These are phyloP conservation scores for Peromyscus maniculatus DNA, from an alignment of 2,113 vertebrate species.

Conservation along the genomic window DNA sequence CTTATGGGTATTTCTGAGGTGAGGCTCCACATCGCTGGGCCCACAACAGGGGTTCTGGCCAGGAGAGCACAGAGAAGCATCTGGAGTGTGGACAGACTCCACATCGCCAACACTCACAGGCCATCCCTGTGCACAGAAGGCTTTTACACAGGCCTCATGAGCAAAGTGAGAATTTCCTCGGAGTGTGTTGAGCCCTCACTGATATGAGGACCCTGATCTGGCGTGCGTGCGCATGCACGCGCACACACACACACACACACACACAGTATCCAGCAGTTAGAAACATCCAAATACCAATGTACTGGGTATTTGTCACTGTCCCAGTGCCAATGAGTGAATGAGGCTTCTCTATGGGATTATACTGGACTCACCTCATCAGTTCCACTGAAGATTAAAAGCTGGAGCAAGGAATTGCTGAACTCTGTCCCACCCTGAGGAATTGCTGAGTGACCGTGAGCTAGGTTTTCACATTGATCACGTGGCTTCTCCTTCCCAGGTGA, in stretches of 20 bases:
- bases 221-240: too few species aligned
- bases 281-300: not conserved
- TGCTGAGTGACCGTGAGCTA: rapidly evolving
- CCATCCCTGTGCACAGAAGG: too few species aligned
- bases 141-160: not conserved
- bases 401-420: not conserved
- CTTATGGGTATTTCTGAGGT: not conserved
- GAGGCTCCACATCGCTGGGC: not conserved
- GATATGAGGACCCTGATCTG: not conserved
- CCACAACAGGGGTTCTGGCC: not conserved
- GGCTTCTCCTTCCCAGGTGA: not conserved
- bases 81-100: rapidly evolving
- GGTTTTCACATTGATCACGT: rapidly evolving
- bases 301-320: not conserved
- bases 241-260: rapidly evolving
- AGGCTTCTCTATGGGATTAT: not conserved
- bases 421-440: not conserved
- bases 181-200: rapidly evolving
- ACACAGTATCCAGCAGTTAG: not conserved
- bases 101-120: rapidly evolving
- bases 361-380: rapidly evolving
- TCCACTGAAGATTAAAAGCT: not conserved
- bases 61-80: not conserved
- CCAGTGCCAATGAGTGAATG: not conserved
- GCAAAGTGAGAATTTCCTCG: not conserved